Evolutionary conservation across 2,888 invertebrate genomes (phyloP).

Genomic region (Dusona sp.): DNA sequence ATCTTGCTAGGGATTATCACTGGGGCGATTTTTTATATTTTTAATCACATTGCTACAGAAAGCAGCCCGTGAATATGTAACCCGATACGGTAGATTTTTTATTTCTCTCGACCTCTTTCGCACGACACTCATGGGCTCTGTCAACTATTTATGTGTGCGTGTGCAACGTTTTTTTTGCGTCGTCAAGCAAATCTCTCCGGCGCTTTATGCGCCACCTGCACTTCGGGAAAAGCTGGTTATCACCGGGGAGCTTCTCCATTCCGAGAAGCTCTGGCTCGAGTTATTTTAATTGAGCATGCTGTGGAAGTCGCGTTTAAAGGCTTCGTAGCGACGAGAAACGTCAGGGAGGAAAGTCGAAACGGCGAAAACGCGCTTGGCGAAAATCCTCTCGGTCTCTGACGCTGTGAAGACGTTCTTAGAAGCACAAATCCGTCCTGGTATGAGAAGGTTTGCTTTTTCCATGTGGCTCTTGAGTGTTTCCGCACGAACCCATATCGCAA

Average conservation of each 20-base stretch:
- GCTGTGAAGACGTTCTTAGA: conserved; percentile 73
- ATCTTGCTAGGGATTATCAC: background rate
- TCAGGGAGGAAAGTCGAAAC: conserved; percentile 52
- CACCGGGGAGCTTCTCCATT: conserved; percentile 62
- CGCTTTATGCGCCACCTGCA: conserved; percentile 60
- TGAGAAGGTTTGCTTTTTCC: conserved; percentile 58
- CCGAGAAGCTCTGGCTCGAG: conserved; percentile 68
- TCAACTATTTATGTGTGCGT: conserved; percentile 5
- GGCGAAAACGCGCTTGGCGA: conserved; percentile 65
- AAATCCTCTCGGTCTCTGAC: conserved; percentile 68
- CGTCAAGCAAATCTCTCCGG: conserved; percentile 19
- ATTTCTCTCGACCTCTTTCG: conserved; percentile 1
- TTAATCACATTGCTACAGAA: conserved; percentile 6
- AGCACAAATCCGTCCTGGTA: conserved; percentile 78
- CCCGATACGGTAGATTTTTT: conserved; percentile 32
- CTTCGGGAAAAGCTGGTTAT: conserved; percentile 63
- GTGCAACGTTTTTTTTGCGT: conserved; percentile 21
- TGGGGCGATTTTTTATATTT: conserved; percentile 6
- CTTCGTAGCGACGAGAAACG: conserved; percentile 38
- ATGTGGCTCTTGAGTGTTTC: conserved; percentile 58
- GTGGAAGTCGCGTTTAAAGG: conserved; percentile 24
- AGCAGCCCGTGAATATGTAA: background rate
- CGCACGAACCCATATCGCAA: conserved; percentile 27
- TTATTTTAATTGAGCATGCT: conserved; percentile 79
- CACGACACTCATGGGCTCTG: conserved; percentile 10